Base-by-base conservation (phyloP, 2,797 vertebrate genomes). In the Apogon talboti region DNA sequence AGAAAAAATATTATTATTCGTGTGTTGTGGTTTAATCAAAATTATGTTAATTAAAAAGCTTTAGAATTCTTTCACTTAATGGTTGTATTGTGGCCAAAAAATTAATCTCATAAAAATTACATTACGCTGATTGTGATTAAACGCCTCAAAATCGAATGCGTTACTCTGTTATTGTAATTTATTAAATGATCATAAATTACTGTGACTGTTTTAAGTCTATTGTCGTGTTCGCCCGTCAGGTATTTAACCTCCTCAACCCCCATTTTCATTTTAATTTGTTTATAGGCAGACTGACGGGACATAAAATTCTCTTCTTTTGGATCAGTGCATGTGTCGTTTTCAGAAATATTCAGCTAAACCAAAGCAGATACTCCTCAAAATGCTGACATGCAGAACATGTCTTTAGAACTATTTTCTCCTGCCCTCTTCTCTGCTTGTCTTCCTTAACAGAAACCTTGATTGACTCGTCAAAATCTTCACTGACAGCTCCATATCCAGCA, bases 21-120 rank as follows among this genome's bases (percentile, higher is more conserved):
- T 51, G 16, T 50, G 37, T 54, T 1, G 33, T 35, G 6, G n/a
- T 70, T 18, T 9, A 18, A 48, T 16, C 7, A 48, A 48, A 59
- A 21, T 2, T 33, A 35, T 60, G 18, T 44, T 7, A 21, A 7
- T 30, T n/a, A 42, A 24, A 28, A 37, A 14, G 13, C 13, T 53
- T 53, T 6, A 28, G 1, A n/a, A 50, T 11, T 28, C 8, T 9
- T 30, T 30, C 9, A 35, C 33, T 35, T 10, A 35, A 4, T 24
- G 3, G 7, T 89, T 93, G 92, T 60, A 79, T 89, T 79, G 82
- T 89, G 94, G 93, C 92, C 90, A 93, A 93, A 35, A 94, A 92
- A 93, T 88, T 89, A 77, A 94, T 95, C 93, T 95, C 78, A 85
- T 90, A 92, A 86, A 88, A 90, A 93, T 92, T 89, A 92, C 89